These are phyloP conservation scores for Salvator merianae DNA, from an alignment of 2,113 vertebrate genomes.

Conservation along the genomic window DNA sequence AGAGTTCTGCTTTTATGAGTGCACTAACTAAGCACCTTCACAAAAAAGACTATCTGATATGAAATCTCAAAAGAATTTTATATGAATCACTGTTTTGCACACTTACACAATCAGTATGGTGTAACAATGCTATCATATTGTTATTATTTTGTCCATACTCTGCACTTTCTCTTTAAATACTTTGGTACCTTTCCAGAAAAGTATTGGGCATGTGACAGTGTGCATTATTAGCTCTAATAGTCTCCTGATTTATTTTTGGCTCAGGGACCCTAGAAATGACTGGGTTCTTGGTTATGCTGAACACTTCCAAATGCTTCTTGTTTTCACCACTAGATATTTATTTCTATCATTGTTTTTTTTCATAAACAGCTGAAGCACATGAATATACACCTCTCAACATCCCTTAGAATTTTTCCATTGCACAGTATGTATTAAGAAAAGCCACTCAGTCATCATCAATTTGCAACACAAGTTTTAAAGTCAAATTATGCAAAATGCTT, in stretches of 20 bases:
- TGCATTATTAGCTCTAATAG: neutral
- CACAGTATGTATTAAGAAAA: neutral
- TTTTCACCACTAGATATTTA: neutral
- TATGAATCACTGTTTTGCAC: neutral
- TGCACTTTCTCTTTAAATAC: neutral
- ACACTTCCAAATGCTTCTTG: neutral
- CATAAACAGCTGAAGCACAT: neutral
- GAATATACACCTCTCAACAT: neutral
- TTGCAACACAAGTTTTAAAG: neutral
- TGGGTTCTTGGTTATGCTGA: neutral
- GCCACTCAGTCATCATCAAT: neutral
- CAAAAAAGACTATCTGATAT: neutral
- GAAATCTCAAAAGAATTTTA: neutral
- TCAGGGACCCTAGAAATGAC: neutral
- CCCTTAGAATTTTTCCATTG: neutral
- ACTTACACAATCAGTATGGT: neutral
- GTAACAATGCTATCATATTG: neutral
- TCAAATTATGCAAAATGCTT: conserved; percentile 33
- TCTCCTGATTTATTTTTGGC: neutral
- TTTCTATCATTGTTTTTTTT: neutral
- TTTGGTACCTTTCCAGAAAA: neutral
- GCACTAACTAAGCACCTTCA: neutral
- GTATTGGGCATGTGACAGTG: neutral
- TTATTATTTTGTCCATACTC: neutral
- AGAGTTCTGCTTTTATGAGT: too few relatives aligned